Evolutionary conservation across 2,113 vertebrate genomes (phyloP).

Genomic region (Ageneiosus marmoratus): DNA sequence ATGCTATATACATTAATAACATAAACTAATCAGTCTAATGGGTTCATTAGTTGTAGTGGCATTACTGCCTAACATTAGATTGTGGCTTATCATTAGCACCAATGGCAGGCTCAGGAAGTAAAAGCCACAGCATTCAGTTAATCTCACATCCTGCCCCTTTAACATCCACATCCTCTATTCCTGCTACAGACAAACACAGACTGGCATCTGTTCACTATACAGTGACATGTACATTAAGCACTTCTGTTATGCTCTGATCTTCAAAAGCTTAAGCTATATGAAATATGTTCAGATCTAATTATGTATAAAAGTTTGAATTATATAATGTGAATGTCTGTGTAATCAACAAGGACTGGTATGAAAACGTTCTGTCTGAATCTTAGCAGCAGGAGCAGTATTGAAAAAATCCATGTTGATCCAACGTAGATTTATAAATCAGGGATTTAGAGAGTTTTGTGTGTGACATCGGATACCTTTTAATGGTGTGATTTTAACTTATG

Average conservation of each 20-base stretch:
- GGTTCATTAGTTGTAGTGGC: not conserved
- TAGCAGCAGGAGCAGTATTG: slow-evolving; percentile 37
- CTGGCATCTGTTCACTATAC: slow-evolving; percentile 27
- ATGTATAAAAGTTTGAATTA: slow-evolving; percentile 49
- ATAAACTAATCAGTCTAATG: not conserved
- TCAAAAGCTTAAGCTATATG: slow-evolving; percentile 34
- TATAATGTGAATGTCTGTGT: slow-evolving; percentile 51
- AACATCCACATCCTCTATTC: slow-evolving; percentile 11
- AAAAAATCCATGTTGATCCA: slow-evolving; percentile 55
- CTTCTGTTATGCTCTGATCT: slow-evolving; percentile 42
- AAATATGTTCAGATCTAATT: slow-evolving; percentile 39
- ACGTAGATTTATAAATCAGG: slow-evolving; percentile 54
- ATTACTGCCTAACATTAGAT: not conserved
- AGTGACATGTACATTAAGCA: slow-evolving; percentile 29
- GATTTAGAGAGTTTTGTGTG: slow-evolving; percentile 12
- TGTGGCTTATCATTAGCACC: not conserved
- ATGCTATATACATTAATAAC: not conserved
- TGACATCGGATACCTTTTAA: slow-evolving; percentile 5
- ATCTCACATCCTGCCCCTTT: slow-evolving; percentile 24
- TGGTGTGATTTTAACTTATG: not conserved
- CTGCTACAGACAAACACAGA: slow-evolving; percentile 13
- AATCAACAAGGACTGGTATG: slow-evolving; percentile 37
- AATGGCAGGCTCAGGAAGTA: slow-evolving; percentile 10
- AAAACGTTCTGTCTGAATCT: slow-evolving; percentile 16
- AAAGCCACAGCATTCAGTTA: slow-evolving; percentile 3